Base-by-base conservation (phyloP, 2,113 vertebrate species). In the Balaeniceps rex region DNA sequence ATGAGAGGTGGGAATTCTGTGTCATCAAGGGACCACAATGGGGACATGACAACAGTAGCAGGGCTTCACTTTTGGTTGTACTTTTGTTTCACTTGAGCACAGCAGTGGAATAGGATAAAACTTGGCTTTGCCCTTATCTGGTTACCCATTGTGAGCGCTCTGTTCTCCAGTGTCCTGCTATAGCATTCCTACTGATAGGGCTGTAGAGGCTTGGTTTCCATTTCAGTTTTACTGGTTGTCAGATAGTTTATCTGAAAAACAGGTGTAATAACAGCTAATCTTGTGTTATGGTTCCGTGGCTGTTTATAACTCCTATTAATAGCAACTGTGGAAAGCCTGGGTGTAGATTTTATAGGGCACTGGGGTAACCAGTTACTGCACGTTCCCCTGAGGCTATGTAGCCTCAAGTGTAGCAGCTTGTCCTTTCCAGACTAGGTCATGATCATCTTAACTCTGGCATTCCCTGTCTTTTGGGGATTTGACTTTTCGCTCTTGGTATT, bases 241-340 rank as follows among this genome's bases (percentile, higher is more conserved):
- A 78, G 82, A 86, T 75, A 90, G 83, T 97, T 96, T 96, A 92
- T 93, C 96, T 94, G 80, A 78, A 92, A 90, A 96, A 87, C 52
- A 90, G 80, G 93, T 92, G 91, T 10, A 94, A 94, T 92, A 84
- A 79, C 93, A 97, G 83, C 80, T 97, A 95, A 93, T 94, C 94
- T 97, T 1, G 0, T 89, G 77, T 93, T 92, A 95, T 87, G 77
- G 77, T 94, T 94, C 86, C 0, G 1, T 72, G 88, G 44, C 88
- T 97, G 75, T 93, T 97, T 96, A 47, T 75, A 83, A 83, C 79
- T 57, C 85, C 94, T 95, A 87, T 97, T 96, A 92, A 97, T 92
- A 96, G 93, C 70, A 93, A 21, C 57, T 3, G 17, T 91, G 65
- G 69, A 94, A 94, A 88, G 77, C 83, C 92, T 75, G 65, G 68